Evolutionary conservation across 2,113 vertebrate species (phyloP).

Genomic region (Bufo bufo): DNA sequence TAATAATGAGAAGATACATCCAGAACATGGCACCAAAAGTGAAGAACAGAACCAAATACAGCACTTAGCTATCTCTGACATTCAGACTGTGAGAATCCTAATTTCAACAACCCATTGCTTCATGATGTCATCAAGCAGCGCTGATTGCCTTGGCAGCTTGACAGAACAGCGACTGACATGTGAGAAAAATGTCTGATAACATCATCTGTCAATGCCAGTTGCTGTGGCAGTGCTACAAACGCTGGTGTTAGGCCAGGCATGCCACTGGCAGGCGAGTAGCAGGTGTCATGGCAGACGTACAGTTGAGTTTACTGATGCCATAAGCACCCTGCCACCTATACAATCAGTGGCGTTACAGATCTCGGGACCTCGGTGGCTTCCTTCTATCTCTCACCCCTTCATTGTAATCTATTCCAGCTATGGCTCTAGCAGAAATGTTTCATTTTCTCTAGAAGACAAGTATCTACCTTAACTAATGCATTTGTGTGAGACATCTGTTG

Average conservation of each 20-base stretch:
- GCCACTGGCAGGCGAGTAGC: not conserved
- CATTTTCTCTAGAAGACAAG: not conserved
- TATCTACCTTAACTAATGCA: not conserved
- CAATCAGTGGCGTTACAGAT: not conserved
- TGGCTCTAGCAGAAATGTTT: not conserved
- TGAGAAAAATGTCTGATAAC: not conserved
- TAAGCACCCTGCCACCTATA: not conserved
- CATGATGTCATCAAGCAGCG: not conserved
- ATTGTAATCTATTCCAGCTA: not conserved
- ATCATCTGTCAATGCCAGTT: constrained; percentile 8
- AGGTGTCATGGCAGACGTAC: not conserved
- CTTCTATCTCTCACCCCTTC: not conserved
- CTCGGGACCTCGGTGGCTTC: not conserved
- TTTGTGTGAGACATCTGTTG: not conserved
- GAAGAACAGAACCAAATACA: not conserved
- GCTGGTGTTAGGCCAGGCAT: not conserved
- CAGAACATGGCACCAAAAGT: not conserved
- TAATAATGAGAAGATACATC: not conserved
- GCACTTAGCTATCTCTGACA: not conserved
- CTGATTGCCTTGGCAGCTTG: not conserved
- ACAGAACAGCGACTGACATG: not conserved
- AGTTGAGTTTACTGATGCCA: not conserved
- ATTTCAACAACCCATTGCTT: not conserved
- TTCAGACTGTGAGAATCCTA: not conserved
- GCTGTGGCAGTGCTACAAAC: not conserved